Base-by-base conservation (phyloP, 2,888 invertebrate genomes). In the Hanleya hanleyi region DNA sequence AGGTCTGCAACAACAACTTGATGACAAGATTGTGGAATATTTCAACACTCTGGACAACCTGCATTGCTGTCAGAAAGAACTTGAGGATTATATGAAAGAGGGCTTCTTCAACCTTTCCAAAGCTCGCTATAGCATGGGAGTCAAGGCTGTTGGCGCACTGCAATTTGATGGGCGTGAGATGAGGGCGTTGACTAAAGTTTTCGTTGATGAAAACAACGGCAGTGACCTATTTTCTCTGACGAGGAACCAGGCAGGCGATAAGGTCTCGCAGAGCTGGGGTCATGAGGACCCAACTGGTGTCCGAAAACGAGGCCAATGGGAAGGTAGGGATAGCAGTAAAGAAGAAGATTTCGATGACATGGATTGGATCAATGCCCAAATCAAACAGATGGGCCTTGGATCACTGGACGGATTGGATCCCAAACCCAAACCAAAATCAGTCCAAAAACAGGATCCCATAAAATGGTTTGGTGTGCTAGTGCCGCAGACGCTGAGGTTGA, bases 381-480 rank as follows among this genome's bases (percentile, higher is more conserved):
- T 64, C 15, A n/a, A 64, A 35, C 35, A 37, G 64, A 35, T 64
- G 35, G 64, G 38, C 9, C 1, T 64, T 3, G 64, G 38, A 37
- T 37, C 35, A 1, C 37, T 37, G 7, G 64, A 37, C 36, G 37
- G 37, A 37, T 18, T 35, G 2, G 18, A 15, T 35, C 2, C 35
- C 15, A 35, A 64, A 26, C n/a, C 38, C 1, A 64, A 64, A 36
- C 35, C 64, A 15, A 37, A 64, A 26, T n/a, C 35, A 3, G 37
- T 26, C n/a, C 12, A 41, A 41, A 64, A n/a, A 5, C 64, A 35
- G 26, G 86, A 97, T 88, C 96, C 97, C 0, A 88, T 96, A 37
- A 94, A 93, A 78, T 96, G 96, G 96, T 97, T 97, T 91, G 96
- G 96, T 15, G 93, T 96, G 49, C 90, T 97, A 41, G 95, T 96